Percentiles rank a stretch among this genome's conserved stretches.
These are phyloP conservation scores for Drosophila diplacantha DNA, from an alignment of 2,888 invertebrate genomes.

Conservation along the genomic window DNA sequence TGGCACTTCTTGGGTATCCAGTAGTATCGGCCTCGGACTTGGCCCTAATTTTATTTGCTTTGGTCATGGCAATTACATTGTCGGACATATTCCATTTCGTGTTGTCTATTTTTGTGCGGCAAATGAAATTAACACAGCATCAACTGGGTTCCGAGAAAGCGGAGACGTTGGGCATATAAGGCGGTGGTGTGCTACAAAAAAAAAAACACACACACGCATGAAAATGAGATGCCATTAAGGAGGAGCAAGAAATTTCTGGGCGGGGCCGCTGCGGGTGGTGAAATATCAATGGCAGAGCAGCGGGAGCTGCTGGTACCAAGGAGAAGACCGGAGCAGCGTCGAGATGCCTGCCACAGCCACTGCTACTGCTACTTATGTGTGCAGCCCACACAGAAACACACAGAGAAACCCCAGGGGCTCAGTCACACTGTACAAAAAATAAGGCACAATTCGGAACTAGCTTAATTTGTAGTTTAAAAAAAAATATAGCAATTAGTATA, in stretches of 20 bases:
- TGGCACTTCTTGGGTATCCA: background rate
- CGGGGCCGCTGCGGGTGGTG: constrained; percentile 17
- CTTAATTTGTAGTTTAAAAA: no score
- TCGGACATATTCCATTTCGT: constrained; percentile 42
- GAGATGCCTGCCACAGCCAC: constrained; percentile 8
- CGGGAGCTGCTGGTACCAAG: constrained; percentile 18
- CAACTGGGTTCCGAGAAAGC: constrained; percentile 21
- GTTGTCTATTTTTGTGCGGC: constrained; percentile 56
- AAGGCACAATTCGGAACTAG: background rate
- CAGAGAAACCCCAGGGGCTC: constrained; percentile 17
- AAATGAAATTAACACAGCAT: constrained; percentile 66
- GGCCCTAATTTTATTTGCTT: constrained; percentile 36
- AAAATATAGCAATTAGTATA: no score
- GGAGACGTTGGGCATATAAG: background rate
- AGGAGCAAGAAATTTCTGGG: constrained; percentile 4
- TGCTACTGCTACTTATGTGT: constrained; percentile 41
- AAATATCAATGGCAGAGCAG: constrained; percentile 52
- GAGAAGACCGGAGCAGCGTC: no score
- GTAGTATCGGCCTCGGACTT: constrained; percentile 14
- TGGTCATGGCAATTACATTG: constrained; percentile 37
- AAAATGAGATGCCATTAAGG: constrained; percentile 33
- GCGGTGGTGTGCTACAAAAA: background rate
- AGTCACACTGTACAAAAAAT: constrained; percentile 2
- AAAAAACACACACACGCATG: constrained; percentile 22
- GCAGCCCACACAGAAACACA: constrained; percentile 30